Evolutionary conservation across 2,888 invertebrate genomes (phyloP), one percentile per base, ranked within the genome.

Genomic region (Geotrupes spiniger): DNA sequence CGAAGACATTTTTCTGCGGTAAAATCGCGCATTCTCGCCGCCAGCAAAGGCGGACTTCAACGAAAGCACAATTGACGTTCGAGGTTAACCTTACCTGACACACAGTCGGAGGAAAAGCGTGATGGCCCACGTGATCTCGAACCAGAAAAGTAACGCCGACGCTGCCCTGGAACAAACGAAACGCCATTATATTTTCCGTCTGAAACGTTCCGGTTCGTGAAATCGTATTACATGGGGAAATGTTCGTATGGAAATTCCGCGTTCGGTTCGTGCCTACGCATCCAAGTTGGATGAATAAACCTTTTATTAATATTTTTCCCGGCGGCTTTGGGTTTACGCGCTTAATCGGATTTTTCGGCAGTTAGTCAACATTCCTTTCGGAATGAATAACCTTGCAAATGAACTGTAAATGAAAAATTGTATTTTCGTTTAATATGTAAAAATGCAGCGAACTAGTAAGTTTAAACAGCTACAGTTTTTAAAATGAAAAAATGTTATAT

Each of bases 71-170:
- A 36, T 38, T 31, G 25, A 65, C 21, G 21, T 21, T 4, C 21
- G 6, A 21, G 4, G 21, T 4, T 4, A 21, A 21, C 21, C 70
- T 67, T 68, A 78, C 78, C 76, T 75, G 54, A 74, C 62, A 60
- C 76, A 77, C 45, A 82, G 73, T 59, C 80, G 79, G 48, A 83
- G 72, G 66, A 83, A 83, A 46, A 83, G 70, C 31, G 80, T 81
- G 61, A 82, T 74, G 47, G 80, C 78, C 83, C 84, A 84, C 51
- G 81, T 80, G 46, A 80, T 76, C 73, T 84, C 84, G 52, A 82
- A 72, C 60, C 82, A 74, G 58, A 83, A 77, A 52, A 82, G 74
- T 59, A 81, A 59, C 27, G 74, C 68, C 44, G 82, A 77, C 45
- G 76, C 76, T 56, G 78, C 74, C 71, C 83, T 83, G 74, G 44